Conservation (phyloP, 2,888 invertebrate species). For the Encarsia formosa region DNA sequence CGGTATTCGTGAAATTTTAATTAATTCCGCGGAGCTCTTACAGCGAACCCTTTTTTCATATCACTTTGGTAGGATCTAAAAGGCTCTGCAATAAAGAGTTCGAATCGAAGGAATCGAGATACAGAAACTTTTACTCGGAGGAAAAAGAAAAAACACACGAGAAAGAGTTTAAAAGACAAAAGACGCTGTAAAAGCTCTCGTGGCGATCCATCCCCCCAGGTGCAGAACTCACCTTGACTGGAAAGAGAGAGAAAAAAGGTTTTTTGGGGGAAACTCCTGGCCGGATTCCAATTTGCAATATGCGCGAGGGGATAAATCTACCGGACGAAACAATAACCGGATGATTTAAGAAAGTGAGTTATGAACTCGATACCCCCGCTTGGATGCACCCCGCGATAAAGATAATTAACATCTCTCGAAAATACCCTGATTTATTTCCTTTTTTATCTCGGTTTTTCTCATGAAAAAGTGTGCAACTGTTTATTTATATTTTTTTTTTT, state of each 20-base stretch:
- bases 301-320: neutral
- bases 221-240: neutral
- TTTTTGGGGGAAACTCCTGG: neutral
- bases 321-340: slow-evolving; percentile 5
- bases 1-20: slow-evolving; percentile 8
- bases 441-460: too few relatives aligned
- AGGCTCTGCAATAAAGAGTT: slow-evolving; percentile 15
- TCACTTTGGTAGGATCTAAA: slow-evolving; percentile 1
- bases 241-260: neutral
- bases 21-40: neutral
- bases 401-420: too few relatives aligned
- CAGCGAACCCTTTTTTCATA: slow-evolving; percentile 6
- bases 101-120: slow-evolving; percentile 10
- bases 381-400: neutral
- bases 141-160: neutral
- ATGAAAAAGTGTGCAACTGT: too few relatives aligned
- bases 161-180: slow-evolving; percentile 7
- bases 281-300: slow-evolving; percentile 7
- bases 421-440: too few relatives aligned
- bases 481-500: too few relatives aligned
- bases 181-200: slow-evolving; percentile 6
- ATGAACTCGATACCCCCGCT: neutral
- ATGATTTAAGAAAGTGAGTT: slow-evolving; percentile 12
- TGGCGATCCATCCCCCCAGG: slow-evolving; percentile 4
- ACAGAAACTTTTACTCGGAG: slow-evolving; percentile 9